Base-by-base conservation (phyloP, 2,113 vertebrate genomes). In the Phalacrocorax pelagicus region DNA sequence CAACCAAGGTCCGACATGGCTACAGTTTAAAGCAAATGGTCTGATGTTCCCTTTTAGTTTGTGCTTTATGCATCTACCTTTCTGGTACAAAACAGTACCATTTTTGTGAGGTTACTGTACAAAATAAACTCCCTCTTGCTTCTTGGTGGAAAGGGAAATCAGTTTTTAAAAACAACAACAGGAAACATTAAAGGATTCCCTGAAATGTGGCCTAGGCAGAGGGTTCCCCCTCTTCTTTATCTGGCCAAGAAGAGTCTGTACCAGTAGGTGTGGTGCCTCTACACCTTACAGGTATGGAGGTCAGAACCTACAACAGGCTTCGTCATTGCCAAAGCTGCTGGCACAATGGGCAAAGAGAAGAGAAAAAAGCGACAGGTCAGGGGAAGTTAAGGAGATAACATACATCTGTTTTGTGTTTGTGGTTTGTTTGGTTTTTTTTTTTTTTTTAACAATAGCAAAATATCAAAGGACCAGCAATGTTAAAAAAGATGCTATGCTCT, bases 1-100 rank as follows among this genome's bases (percentile, higher is more conserved):
- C 47, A 77, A 0, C 8, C 49, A 47, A 70, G 67, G 9, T 26
- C 29, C 86, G 51, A 63, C 32, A 58, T 0, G 0, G 78, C 42
- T 47, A 67, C 61, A 81, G 27, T 15, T 59, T 16, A 42, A 66
- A 18, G 47, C 20, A 79, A 44, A 15, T 2, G 22, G 6, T 40
- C 54, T 54, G 52, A 52, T 21, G 26, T 27, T 89, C 13, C 36
- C 61, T 71, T 83, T 30, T 3, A 49, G 16, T 58, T 58, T 57
- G 27, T n/a, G 9, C 34, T 88, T 87, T 22, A 47, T 30, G 15
- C 12, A 72, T 18, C 16, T 75, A 32, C 70, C 38, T 65, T 63
- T 32, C 40, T 42, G 42, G 42, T 42, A 42, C 15, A 42, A 42
- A 42, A 42, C 44, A 70, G 46, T 42, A 62, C 6, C 49, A 44